These are phyloP conservation scores for Origma solitaria DNA, from an alignment of 2,113 vertebrate genomes.

Conservation along the genomic window DNA sequence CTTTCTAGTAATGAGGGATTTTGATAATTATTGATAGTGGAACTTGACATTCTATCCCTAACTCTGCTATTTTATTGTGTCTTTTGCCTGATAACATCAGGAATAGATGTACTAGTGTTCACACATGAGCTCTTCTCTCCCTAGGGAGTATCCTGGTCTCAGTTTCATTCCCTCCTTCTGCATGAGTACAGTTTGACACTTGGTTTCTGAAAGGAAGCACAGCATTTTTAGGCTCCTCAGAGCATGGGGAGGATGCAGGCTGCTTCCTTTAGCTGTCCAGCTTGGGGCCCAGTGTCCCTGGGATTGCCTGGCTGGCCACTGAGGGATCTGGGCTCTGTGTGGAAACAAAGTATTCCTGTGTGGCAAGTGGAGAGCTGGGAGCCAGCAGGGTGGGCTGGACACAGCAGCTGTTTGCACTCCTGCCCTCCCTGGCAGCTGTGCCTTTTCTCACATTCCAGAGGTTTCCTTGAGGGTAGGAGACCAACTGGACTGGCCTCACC, in stretches of 20 bases:
- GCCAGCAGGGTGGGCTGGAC: not conserved
- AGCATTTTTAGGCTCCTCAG: not conserved
- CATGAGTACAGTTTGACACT: too few species aligned
- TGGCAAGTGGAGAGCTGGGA: not conserved
- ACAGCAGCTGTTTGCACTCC: not conserved
- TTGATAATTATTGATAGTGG: not conserved
- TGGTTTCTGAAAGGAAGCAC: not conserved
- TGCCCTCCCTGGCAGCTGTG: not conserved
- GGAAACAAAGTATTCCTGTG: not conserved
- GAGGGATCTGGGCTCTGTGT: not conserved
- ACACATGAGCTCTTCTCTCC: not conserved
- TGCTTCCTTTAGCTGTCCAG: not conserved
- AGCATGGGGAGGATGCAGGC: not conserved
- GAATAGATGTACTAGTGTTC: not conserved
- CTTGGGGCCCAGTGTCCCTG: not conserved
- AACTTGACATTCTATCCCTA: not conserved
- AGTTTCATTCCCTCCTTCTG: not conserved
- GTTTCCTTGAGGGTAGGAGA: not conserved
- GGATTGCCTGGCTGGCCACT: not conserved
- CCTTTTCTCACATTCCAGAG: not conserved
- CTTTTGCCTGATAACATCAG: not conserved
- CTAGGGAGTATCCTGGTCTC: not conserved
- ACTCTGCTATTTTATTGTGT: not conserved
- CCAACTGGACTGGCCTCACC: not conserved
- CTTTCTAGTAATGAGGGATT: not conserved